Evolutionary conservation across 2,797 vertebrate species (phyloP).

Genomic region (Lepus oiostolus): DNA sequence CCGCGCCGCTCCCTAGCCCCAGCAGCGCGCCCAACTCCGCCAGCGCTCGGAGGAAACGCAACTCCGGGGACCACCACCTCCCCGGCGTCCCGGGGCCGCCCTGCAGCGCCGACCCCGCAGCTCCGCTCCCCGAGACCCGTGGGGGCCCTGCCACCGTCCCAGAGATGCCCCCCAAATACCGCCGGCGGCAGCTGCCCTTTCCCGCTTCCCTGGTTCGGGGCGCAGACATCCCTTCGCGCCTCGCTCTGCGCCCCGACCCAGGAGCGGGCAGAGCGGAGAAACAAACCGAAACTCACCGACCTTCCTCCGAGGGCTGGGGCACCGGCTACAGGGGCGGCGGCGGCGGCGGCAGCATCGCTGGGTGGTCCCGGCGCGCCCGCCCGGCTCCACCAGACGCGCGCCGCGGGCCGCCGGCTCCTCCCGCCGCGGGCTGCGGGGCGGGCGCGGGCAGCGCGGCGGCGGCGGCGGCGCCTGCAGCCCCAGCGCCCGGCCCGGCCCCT

Average conservation of each 20-base stretch:
- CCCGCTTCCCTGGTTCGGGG: neutral
- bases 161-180: neutral
- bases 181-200: neutral
- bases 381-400: conserved; percentile 1
- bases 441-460: neutral
- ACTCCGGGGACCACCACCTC: conserved; percentile 42
- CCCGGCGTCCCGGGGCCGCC: neutral
- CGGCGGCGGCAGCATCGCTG: conserved; percentile 7
- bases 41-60: neutral
- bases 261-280: neutral
- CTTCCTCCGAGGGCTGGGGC: neutral
- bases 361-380: conserved; percentile 47
- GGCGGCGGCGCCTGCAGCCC: conserved; percentile 21
- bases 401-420: neutral
- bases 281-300: conserved; percentile 81
- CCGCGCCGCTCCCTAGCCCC: conserved; percentile 8
- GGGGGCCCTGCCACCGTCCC: neutral
- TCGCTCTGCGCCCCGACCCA: neutral
- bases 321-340: neutral
- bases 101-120: neutral
- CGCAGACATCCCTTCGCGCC: conserved; percentile 3
- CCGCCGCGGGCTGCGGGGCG: neutral
- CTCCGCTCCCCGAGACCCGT: neutral
- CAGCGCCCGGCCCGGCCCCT: neutral
- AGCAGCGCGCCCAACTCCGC: conserved; percentile 53